Evolutionary conservation across 2,797 vertebrate genomes (phyloP), one percentile per base, ranked within the genome.

Genomic region (Crenuchus spilurus): DNA sequence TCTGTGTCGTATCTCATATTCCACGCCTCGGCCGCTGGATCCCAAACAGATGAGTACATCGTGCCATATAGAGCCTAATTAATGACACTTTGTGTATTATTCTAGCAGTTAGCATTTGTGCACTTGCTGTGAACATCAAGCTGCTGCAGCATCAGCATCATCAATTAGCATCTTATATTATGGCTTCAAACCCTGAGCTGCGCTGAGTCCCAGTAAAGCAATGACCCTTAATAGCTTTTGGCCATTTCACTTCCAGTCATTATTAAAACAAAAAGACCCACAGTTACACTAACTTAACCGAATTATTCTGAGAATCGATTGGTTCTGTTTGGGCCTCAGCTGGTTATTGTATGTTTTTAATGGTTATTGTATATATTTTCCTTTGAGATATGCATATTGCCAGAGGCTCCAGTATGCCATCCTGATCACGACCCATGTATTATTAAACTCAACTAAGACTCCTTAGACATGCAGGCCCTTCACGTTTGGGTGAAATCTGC

Each of bases 1-100:
- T 46, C 31, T 24, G 9, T 70, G 54, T 72, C 13, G 13, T 24
- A 4, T 52, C 63, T 68, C 42, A 22, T 72, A 44, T 48, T 51
- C 51, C 52, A 39, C n/a, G 46, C n/a, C 42, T 24, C 13, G 26
- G 35, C 16, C n/a, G 18, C 1, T n/a, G 48, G 44, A 61, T 49
- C 31, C 62, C 20, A 39, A 26, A 58, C 41, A 16, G 31, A 48
- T 16, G 39, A 46, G 30, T 14, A 24, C 10, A 20, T 51, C 39
- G 1, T 8, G 18, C 11, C 14, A 68, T 68, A 18, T 35, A 39
- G n/a, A 2, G 46, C 41, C 33, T 31, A 30, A 46, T 57, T 37
- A 66, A 74, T 28, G 61, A 28, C 6, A 14, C 2, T n/a, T n/a
- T 0, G 9, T 28, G 7, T 18, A 3, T 48, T 18, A 16, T 48